Evolutionary conservation across 2,797 vertebrate genomes (phyloP).

Genomic region (Siniperca obscura): DNA sequence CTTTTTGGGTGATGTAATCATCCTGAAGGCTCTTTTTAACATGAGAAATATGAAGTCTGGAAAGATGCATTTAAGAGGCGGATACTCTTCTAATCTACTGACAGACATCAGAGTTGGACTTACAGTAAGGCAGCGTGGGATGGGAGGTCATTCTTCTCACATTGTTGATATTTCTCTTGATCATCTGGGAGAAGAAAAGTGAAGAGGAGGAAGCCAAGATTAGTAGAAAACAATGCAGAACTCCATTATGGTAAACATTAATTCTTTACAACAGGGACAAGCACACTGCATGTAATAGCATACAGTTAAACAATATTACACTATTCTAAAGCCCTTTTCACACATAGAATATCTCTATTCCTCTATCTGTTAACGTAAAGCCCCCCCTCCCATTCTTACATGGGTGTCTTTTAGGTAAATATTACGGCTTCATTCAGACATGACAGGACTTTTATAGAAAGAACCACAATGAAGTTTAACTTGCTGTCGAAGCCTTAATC

Average conservation of each 20-base stretch:
- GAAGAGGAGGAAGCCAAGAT: constrained; percentile 25
- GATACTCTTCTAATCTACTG: constrained; percentile 26
- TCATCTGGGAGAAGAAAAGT: constrained; percentile 87
- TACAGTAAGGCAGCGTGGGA: constrained; percentile 98
- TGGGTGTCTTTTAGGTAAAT: neutral
- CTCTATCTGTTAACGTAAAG: neutral
- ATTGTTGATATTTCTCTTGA: constrained; percentile 97
- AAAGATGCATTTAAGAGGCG: constrained; percentile 27
- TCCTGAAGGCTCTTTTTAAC: constrained; percentile 22
- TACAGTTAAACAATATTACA: neutral
- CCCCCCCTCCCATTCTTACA: too few species aligned
- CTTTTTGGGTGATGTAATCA: constrained; percentile 41
- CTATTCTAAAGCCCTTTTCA: neutral
- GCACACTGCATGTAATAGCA: neutral
- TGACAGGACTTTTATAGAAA: neutral
- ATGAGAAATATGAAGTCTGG: constrained; percentile 31
- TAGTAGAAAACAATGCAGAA: constrained; percentile 13
- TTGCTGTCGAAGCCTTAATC: neutral
- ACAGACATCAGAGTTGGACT: constrained; percentile 78
- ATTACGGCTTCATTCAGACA: neutral
- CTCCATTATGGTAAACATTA: constrained; percentile 11
- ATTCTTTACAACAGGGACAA: neutral
- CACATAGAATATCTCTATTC: neutral
- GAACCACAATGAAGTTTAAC: neutral
- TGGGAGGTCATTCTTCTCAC: constrained; percentile 99